phyloP scores from a whole-genome alignment of 92 coral and sea anemone species.

The Umimayanthus kanabou region DNA sequence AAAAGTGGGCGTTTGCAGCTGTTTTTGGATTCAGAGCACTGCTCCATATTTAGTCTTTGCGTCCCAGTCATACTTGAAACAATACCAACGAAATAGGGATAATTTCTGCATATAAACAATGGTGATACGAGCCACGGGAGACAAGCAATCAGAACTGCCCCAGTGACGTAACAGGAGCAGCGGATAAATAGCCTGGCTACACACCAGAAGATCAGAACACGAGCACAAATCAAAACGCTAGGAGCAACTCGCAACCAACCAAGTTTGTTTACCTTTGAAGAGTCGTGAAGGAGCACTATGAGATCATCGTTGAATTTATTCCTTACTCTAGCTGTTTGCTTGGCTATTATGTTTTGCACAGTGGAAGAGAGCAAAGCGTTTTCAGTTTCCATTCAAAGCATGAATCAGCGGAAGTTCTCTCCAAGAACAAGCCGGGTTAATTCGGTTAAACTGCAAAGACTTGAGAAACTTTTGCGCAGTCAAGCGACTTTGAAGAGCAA shows the following conservation, averaged over 20 bases:
- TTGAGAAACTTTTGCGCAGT: not conserved
- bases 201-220: constrained; percentile 14
- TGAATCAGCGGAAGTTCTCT: not conserved
- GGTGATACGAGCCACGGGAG: constrained; percentile 1
- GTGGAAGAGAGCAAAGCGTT: constrained; percentile 9
- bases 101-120: not conserved
- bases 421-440: constrained; percentile 14
- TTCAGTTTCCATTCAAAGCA: not conserved
- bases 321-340: not conserved
- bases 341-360: not conserved
- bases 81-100: constrained; percentile 13
- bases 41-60: constrained; percentile 3
- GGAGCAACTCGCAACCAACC: not conserved
- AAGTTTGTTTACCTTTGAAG: not conserved
- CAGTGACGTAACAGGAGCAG: not conserved
- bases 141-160: constrained; percentile 5
- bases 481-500: constrained; percentile 1
- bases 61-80: constrained; percentile 5
- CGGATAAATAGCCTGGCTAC: not conserved
- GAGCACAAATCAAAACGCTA: not conserved
- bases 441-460: not conserved
- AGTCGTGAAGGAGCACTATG: not conserved
- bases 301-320: not conserved
- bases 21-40: not conserved
- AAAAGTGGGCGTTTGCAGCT: not conserved